phyloP scores from a whole-genome alignment of 2,888 invertebrate species.

The Cantharis rufa region DNA sequence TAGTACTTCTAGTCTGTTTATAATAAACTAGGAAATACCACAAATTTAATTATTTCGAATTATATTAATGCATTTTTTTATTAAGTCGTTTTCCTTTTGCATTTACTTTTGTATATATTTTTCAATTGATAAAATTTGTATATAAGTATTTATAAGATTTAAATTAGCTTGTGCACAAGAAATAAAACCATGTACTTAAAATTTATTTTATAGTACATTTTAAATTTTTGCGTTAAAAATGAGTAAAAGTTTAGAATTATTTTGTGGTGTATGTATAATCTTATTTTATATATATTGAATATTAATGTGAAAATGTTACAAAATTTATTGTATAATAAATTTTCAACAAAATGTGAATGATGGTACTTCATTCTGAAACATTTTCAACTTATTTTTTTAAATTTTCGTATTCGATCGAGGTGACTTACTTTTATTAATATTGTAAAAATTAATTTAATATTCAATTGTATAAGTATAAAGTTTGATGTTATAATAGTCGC shows the following conservation, averaged over 20 bases:
- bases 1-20: conserved; percentile 23
- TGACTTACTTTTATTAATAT: conserved; percentile 3
- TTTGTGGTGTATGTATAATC: conserved; percentile 4
- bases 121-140: conserved; percentile 4
- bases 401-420: conserved; percentile 7
- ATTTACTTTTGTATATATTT: conserved; percentile 7
- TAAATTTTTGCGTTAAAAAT: conserved; percentile 1
- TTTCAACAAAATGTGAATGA: background rate
- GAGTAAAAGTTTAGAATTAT: background rate
- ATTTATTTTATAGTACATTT: conserved; percentile 3
- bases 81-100: conserved; percentile 5
- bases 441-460: background rate
- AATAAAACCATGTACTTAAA: conserved; percentile 6
- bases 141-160: conserved; percentile 7
- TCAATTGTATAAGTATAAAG: background rate
- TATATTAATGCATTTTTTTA: conserved; percentile 6
- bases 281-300: conserved; percentile 7
- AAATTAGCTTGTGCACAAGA: conserved; percentile 7
- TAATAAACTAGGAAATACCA: conserved; percentile 17
- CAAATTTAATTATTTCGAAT: conserved; percentile 4
- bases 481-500: conserved; percentile 3
- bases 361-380: background rate
- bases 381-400: background rate
- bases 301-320: conserved; percentile 11
- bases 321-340: background rate